Evolutionary conservation across 2,113 vertebrate genomes (phyloP), one percentile per base, ranked within the genome.

Genomic region (Desmodus rotundus): DNA sequence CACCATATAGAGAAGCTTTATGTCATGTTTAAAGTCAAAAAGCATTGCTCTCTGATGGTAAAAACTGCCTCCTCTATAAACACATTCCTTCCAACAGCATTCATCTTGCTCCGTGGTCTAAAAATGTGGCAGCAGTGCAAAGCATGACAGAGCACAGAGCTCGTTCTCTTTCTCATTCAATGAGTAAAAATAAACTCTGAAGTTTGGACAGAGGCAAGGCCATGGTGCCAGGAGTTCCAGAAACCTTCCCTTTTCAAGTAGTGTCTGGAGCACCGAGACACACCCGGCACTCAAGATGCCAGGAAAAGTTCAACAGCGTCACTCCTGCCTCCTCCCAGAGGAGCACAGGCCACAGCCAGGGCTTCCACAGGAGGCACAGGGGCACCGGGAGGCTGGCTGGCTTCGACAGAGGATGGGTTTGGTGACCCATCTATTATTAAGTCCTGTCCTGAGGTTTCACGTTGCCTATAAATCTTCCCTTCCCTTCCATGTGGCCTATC

Each of bases 181-280:
- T 4, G 43, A 97, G 96, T 95, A 97, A 98, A 98, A 98, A 98
- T 98, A 98, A 98, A 98, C 97, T 96, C 83, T 97, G 92, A 73
- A 91, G 96, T 96, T 93, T 67, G 95, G 96, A 83, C 76, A 93
- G 96, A 95, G 97, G 95, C 93, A 95, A 94, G 96, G 9, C 77
- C 1, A 54, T 36, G 47, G 97, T 97, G 98, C 98, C 98, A 98
- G 98, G 84, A 97, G 88, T 84, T 95, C 91, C 97, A 97, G 97
- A 98, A 98, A 98, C 97, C 95, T 98, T 98, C 98, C 98, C 98
- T 98, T 98, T 98, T 98, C 98, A 98, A 98, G 98, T 97, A 98
- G 98, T 97, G 98, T 97, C 97, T 97, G 94, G 84, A 0, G 68
- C 85, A 56, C 83, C 52, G 36, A 50, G 97, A 93, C 97, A 91